Evolutionary conservation across 2,888 invertebrate species (phyloP).

Genomic region (Drosophila macrothrix): DNA sequence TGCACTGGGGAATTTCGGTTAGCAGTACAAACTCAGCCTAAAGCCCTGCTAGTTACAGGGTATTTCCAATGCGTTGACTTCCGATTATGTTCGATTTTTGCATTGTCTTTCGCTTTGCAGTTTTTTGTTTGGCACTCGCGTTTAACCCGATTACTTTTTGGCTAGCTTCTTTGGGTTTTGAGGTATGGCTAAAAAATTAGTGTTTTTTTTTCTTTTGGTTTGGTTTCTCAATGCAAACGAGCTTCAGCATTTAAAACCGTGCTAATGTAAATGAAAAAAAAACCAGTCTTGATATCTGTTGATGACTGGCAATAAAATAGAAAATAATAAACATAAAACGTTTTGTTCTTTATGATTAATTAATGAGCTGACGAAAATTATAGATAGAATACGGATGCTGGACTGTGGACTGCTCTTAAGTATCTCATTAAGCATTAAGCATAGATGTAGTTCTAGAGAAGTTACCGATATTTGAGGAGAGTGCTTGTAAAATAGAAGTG

Average conservation of each 20-base stretch:
- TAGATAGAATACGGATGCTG: conserved; percentile 15
- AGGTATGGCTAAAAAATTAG: conserved; percentile 23
- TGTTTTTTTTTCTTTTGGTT: conserved; percentile 4
- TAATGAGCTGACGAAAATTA: conserved; percentile 32
- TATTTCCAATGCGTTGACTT: conserved; percentile 3
- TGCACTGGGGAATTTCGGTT: not conserved
- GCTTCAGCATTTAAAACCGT: conserved; percentile 49
- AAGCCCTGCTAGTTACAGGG: not conserved
- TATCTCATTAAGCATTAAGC: conserved; percentile 17
- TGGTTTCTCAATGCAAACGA: conserved; percentile 65
- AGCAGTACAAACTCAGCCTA: not conserved
- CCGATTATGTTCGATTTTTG: conserved; percentile 7
- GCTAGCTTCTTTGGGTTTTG: conserved; percentile 48
- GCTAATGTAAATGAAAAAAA: conserved; percentile 30
- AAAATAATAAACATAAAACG: conserved; percentile 8
- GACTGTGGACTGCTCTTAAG: not conserved
- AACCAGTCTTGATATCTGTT: conserved; percentile 19
- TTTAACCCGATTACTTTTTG: conserved; percentile 49
- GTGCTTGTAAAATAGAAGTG: conserved; percentile 12
- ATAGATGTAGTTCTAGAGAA: conserved; percentile 29
- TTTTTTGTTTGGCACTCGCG: conserved; percentile 20
- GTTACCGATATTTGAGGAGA: not conserved
- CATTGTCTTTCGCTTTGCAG: conserved; percentile 26
- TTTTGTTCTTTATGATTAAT: conserved; percentile 44
- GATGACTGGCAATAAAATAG: conserved; percentile 42